Conservation (phyloP, 2,888 invertebrate species). For the Pyrocoelia pectoralis region DNA sequence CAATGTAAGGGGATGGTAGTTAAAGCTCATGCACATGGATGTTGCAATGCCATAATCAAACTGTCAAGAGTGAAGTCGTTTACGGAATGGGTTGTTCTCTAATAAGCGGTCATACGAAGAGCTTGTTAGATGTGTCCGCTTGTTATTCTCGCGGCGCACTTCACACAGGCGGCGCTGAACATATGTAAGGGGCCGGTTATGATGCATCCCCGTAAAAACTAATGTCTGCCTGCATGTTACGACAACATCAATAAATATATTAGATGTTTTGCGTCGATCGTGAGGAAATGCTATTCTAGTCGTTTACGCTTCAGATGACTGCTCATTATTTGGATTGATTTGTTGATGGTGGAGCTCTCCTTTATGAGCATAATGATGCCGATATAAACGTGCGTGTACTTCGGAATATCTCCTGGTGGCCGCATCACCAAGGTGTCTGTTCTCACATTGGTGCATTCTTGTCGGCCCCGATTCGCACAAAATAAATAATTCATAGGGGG, state of each 20-base stretch:
- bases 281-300: conserved; percentile 34
- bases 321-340: conserved; percentile 43
- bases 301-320: conserved; percentile 35
- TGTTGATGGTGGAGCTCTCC: conserved; percentile 34
- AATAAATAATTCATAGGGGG: conserved; percentile 58
- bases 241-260: conserved; percentile 51
- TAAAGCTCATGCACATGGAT: conserved; percentile 47
- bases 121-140: conserved; percentile 43
- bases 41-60: conserved; percentile 49
- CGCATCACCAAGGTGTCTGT: conserved; percentile 47
- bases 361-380: conserved; percentile 40
- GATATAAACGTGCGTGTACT: conserved; percentile 36
- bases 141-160: conserved; percentile 47
- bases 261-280: conserved; percentile 47
- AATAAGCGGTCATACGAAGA: conserved; percentile 47
- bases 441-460: conserved; percentile 48
- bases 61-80: conserved; percentile 47
- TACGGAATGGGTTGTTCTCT: conserved; percentile 46
- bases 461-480: conserved; percentile 47
- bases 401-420: conserved; percentile 42
- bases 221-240: conserved; percentile 44
- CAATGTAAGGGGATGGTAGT: conserved; percentile 14
- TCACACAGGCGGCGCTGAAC: conserved; percentile 44
- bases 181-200: conserved; percentile 45
- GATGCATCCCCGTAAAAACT: conserved; percentile 47